Percentiles rank a stretch among this genome's conserved stretches.
phyloP scores from a whole-genome alignment of 23 tunicate genomes.

The Diplosoma virens region DNA sequence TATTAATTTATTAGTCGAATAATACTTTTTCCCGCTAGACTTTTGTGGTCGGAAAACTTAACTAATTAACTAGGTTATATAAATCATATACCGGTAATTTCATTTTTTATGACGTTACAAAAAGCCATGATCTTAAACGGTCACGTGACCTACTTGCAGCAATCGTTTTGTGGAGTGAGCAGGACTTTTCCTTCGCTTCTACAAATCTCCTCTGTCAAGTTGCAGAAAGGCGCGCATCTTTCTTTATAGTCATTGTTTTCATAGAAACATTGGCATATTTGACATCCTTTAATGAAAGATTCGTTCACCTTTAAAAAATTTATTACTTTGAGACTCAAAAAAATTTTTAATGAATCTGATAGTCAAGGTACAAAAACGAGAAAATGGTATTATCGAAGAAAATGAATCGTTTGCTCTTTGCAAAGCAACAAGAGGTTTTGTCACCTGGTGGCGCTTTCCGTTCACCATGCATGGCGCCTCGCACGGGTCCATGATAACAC shows the following conservation, averaged over 20 bases:
- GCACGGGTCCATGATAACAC: constrained; percentile 66
- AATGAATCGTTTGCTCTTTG: too few species aligned
- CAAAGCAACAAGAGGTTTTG: too few species aligned
- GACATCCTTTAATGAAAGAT: constrained; percentile 58
- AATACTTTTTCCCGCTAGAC: too few species aligned
- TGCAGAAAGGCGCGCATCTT: constrained; percentile 68
- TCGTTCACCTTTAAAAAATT: constrained; percentile 30
- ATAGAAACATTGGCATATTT: constrained; percentile 68
- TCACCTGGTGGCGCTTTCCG: constrained; percentile 36
- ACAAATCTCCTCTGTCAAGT: constrained; percentile 60
- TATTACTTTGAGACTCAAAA: not conserved
- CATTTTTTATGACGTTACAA: too few species aligned
- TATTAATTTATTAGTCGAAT: too few species aligned
- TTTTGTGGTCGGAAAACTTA: too few species aligned
- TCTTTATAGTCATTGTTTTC: constrained; percentile 53
- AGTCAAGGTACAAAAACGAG: too few species aligned
- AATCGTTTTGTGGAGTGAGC: constrained; percentile 35
- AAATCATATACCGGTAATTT: too few species aligned
- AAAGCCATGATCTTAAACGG: not conserved
- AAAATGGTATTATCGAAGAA: too few species aligned
- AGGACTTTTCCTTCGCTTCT: constrained; percentile 43
- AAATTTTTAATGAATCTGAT: too few species aligned
- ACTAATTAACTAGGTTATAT: too few species aligned
- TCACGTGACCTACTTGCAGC: constrained; percentile 77
- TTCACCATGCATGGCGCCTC: constrained; percentile 67